Base-by-base conservation (phyloP, 2,113 vertebrate species). In the Arothron firmamentum region DNA sequence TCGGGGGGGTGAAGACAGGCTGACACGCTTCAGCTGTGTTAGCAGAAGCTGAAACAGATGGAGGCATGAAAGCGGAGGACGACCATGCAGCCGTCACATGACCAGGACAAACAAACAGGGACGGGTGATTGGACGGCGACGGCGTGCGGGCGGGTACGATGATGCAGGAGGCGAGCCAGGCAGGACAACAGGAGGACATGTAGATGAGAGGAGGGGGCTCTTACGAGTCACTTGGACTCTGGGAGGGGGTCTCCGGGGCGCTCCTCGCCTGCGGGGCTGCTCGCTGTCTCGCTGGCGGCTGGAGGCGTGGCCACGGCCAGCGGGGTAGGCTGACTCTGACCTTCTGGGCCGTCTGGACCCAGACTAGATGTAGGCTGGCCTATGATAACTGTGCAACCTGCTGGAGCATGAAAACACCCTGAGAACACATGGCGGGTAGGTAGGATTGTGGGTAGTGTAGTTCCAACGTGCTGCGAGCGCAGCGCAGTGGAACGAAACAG, bases 161-260 rank as follows among this genome's bases (percentile, higher is more conserved):
- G 42, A 43, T 14, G 42, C 11, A 14, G 6, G 34, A 38, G 34
- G 38, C 11, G 14, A 42, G 41, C 41, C 14, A 16, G 4, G 31
- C 31, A 34, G 3, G 6, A 34, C 31, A 34, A 34, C 3, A 34
- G 31, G 34, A 38, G 34, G 38, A 45, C 48, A 67, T 50, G 38
- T 0, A 5, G 45, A 14, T 17, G 0, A 66, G 41, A 54, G 31
- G 31, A 52, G 34, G 50, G 11, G 59, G 67, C 63, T 71, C 90
- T 92, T 90, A 92, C 90, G 79, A 90, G 88, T 90, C 88, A 90
- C 83, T 92, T 84, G 1, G 84, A 87, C 85, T 89, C 85, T 63
- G 85, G 81, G 34, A 81, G 78, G 31, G 78, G 83, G 67, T 89
- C 86, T 14, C 68, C 82, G 6, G 84, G 76, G 83, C 81, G 89